Evolutionary conservation across 2,888 invertebrate species (phyloP), one percentile per base, ranked within the genome.

Genomic region (Cheiracanthium punctorium): DNA sequence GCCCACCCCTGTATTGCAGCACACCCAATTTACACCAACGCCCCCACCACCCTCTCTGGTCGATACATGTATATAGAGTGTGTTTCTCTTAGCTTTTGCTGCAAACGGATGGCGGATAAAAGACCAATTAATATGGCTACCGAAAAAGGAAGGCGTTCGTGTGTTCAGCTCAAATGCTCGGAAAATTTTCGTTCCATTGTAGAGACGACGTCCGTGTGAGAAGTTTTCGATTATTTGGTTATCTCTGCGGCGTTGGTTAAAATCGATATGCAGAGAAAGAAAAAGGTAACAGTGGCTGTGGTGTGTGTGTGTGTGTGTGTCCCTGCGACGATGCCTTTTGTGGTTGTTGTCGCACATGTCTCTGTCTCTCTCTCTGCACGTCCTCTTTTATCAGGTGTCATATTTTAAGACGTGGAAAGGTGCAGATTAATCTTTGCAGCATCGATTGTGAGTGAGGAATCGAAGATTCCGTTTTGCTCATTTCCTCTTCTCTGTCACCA

Each of bases 41-140:
- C 82, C 82, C 71, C 69, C 71, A 79, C 67, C 76, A 77, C 48
- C 69, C 69, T 52, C 69, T 52, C 69, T 48, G 81, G 81, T 82
- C 81, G 81, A 82, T 82, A 82, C 58, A 29, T 30, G 33, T 73
- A 32, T 69, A 69, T 69, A 37, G 69, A 37, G 69, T 14, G 43
- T 41, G 29, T 37, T 37, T 29, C 29, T 29, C 71, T 17, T 20
- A n/a, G 70, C 79, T 52, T n/a, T 64, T 32, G 52, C 52, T 52
- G 74, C 67, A 79, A 79, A 85, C 58, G 69, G 69, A 85, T 70
- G 67, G 64, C 17, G 74, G 28, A 85, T 85, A 85, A 85, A 85
- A 79, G 84, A 85, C 84, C 84, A 85, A 85, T 85, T 85, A 85
- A 85, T 85, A 79, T 85, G 58, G 74, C 77, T 72, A 75, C 70